Evolutionary conservation across 2,797 vertebrate genomes (phyloP).

Genomic region (Amphiprion clarkii): DNA sequence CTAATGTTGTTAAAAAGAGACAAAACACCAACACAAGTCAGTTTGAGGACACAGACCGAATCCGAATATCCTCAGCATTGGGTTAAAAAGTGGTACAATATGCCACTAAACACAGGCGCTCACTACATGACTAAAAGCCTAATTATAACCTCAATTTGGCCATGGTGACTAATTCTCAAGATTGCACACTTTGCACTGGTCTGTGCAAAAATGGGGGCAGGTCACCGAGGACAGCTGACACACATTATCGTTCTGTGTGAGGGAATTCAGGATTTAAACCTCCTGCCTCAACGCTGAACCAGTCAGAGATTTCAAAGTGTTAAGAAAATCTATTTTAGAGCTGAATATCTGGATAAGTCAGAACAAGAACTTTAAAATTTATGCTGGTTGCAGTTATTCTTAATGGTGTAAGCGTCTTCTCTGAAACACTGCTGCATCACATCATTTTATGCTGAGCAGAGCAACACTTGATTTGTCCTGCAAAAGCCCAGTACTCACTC

Average conservation of each 20-base stretch:
- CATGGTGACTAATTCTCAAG: constrained; percentile 52
- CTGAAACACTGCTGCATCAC: background rate
- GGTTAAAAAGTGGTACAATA: constrained; percentile 16
- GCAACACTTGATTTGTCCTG: background rate
- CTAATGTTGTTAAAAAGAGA: constrained; percentile 2
- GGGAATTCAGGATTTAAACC: constrained; percentile 35
- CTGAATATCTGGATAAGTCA: background rate
- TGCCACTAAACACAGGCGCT: constrained; percentile 10
- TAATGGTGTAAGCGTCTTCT: background rate
- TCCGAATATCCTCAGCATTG: background rate
- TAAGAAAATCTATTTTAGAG: background rate
- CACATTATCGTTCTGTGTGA: constrained; percentile 44
- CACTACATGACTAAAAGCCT: constrained; percentile 17
- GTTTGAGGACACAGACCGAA: background rate
- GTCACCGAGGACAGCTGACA: constrained; percentile 72
- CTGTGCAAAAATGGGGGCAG: constrained; percentile 63
- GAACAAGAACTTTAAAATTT: background rate
- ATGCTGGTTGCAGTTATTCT: background rate
- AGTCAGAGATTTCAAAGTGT: constrained; percentile 20
- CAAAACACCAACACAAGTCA: background rate
- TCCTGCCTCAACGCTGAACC: constrained; percentile 32
- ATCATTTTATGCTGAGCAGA: background rate
- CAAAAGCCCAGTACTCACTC: background rate
- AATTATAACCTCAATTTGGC: constrained; percentile 42
- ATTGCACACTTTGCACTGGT: constrained; percentile 50